Conservation (phyloP, 2,888 invertebrate genomes). For the Thecophora atra region DNA sequence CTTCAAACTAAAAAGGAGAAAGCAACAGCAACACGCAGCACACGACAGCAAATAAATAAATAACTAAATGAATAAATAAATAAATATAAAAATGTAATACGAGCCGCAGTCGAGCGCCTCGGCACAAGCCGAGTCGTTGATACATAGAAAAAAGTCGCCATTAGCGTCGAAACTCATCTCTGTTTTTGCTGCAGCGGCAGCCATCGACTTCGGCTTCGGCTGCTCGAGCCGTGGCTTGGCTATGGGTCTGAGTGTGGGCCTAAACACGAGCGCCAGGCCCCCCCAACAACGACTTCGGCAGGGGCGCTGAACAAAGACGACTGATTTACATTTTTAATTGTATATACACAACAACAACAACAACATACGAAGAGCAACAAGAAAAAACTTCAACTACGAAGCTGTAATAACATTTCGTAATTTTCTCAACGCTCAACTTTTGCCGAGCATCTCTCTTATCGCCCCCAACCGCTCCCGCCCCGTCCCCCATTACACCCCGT, state of each 20-base stretch:
- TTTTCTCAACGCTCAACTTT: conserved; percentile 38
- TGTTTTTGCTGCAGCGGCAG: conserved; percentile 23
- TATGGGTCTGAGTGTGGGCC: background rate
- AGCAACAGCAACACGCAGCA: conserved; percentile 39
- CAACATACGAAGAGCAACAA: conserved; percentile 30
- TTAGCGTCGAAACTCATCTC: conserved; percentile 47
- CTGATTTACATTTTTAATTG: conserved; percentile 60
- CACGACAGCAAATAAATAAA: background rate
- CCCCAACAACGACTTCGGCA: conserved; percentile 33
- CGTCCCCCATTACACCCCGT: background rate
- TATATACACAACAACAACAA: conserved; percentile 51
- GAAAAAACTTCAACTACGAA: conserved; percentile 34
- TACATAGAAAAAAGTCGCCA: conserved; percentile 49
- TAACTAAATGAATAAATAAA: conserved; percentile 45
- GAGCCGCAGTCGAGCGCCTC: conserved; percentile 9
- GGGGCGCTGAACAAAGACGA: conserved; percentile 48
- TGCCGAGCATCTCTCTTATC: conserved; percentile 20
- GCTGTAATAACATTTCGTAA: conserved; percentile 41
- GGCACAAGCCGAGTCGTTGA: conserved; percentile 33
- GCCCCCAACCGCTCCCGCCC: background rate
- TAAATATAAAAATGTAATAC: conserved; percentile 43
- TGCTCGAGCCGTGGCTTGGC: conserved; percentile 11
- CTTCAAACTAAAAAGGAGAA: conserved; percentile 25
- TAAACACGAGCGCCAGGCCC: background rate
- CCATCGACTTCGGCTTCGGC: conserved; percentile 7